phyloP scores from a whole-genome alignment of 2,797 vertebrate species.

The Gobionotothen gibberifrons region DNA sequence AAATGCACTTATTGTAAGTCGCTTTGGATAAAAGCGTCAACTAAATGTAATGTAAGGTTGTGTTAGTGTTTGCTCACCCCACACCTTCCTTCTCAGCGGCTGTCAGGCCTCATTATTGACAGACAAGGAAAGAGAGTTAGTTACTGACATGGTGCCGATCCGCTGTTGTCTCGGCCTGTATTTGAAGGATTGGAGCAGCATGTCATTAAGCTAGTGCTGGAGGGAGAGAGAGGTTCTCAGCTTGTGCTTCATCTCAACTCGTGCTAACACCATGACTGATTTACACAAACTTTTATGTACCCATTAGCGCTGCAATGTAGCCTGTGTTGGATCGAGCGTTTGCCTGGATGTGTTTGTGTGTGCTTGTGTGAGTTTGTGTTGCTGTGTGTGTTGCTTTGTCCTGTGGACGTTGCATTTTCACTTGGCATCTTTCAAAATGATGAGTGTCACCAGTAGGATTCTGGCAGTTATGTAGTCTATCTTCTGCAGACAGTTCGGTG shows the following conservation, averaged over 20 bases:
- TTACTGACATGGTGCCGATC: conserved; percentile 41
- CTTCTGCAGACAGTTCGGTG: conserved; percentile 20
- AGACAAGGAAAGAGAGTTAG: conserved; percentile 44
- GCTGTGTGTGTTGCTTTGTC: conserved; percentile 21
- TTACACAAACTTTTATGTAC: conserved; percentile 66
- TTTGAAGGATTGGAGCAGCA: conserved; percentile 47
- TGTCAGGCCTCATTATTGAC: conserved; percentile 61
- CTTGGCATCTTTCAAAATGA: conserved; percentile 61
- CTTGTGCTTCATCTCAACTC: conserved; percentile 23
- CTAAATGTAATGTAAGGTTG: neutral
- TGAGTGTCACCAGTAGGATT: conserved; percentile 41
- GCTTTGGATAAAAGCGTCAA: no score
- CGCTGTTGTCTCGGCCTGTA: conserved; percentile 44
- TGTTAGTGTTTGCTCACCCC: conserved; percentile 7
- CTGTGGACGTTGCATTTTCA: conserved; percentile 45
- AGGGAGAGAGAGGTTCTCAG: conserved; percentile 24
- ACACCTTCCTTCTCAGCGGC: conserved; percentile 32
- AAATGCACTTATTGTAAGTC: no score
- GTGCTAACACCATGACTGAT: conserved; percentile 46
- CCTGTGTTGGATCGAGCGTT: conserved; percentile 18
- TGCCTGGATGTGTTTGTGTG: conserved; percentile 19
- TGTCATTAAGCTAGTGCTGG: conserved; percentile 58
- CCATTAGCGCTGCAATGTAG: conserved; percentile 53
- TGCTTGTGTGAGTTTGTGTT: conserved; percentile 4
- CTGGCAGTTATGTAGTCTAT: conserved; percentile 32